Percentiles rank a stretch among this genome's conserved stretches.
Evolutionary conservation across 2,113 vertebrate genomes (phyloP).

Genomic region (Motacilla tschutschensis): DNA sequence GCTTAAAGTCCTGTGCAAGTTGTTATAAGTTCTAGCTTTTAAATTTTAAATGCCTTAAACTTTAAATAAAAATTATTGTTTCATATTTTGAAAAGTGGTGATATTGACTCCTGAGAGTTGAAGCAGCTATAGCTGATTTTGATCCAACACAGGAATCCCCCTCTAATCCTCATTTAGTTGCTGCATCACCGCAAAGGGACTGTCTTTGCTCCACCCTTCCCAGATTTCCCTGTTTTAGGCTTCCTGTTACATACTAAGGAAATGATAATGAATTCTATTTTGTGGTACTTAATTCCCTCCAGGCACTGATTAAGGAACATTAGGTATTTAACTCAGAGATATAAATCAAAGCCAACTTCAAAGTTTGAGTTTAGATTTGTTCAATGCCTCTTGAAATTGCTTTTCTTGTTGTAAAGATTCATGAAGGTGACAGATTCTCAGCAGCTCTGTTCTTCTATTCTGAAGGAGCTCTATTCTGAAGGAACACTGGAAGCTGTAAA

Average conservation of each 20-base stretch:
- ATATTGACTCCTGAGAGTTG: neutral
- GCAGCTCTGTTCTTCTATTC: neutral
- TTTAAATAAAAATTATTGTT: neutral
- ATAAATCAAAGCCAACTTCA: neutral
- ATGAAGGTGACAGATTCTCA: neutral
- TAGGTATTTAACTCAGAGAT: neutral
- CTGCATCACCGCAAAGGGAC: neutral
- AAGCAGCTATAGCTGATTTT: neutral
- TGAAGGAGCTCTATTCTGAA: neutral
- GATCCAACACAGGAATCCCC: neutral
- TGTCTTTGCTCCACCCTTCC: neutral
- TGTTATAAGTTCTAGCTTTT: neutral
- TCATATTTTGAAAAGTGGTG: neutral
- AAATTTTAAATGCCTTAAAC: neutral
- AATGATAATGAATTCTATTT: neutral
- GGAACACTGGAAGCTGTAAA: neutral
- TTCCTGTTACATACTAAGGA: neutral
- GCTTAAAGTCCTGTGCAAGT: neutral
- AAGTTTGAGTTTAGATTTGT: neutral
- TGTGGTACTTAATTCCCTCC: neutral
- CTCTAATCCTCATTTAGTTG: neutral
- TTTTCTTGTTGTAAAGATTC: neutral
- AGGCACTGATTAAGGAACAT: neutral
- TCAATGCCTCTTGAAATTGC: neutral
- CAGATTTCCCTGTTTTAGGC: neutral